Evolutionary conservation across 2,888 invertebrate species (phyloP), one percentile per base, ranked within the genome.

Genomic region (Podabrus alpinus): DNA sequence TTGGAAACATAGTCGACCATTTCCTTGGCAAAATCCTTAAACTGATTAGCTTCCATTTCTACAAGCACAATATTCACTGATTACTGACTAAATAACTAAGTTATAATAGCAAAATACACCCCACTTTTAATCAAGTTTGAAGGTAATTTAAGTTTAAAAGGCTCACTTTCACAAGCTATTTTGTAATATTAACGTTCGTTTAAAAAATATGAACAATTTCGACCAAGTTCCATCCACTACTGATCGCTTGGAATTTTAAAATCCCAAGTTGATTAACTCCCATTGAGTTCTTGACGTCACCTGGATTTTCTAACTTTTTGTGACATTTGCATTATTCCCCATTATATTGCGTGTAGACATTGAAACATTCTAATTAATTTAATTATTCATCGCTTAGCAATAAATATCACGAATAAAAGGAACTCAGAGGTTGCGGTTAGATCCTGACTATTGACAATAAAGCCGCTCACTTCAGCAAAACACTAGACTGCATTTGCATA

Each of bases 1-100:
- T 96, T 93, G 9, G 95, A 94, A 76, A 98, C 95, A 87, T 96
- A 98, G 85, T 97, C 97, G 59, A 96, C 92, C 95, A 98, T 97
- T 84, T 95, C 95, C 87, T 95, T 95, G 77, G 97, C 96, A 86
- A 95, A 95, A 82, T 94, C 94, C 86, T 93, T 94, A 86, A 96
- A 96, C 82, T 93, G 93, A 80, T 92, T 91, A 61, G 94, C 92
- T 86, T 96, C 95, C 95, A 96, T 96, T 79, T 83, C 87, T 85
- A 81, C 68, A 83, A 83, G 69, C 73, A 77, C 66, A 75, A 73
- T 70, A 70, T 45, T 10, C 73, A 59, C 71, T 75, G 71, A 76
- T 76, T 67, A 73, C 67, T 71, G 62, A 73, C 72, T 72, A 24
- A 19, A 25, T 72, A 72, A 69, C 71, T 45, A 61, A 21, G 59